Conservation (phyloP, 2,888 invertebrate genomes). For the Lasiommata megera region DNA sequence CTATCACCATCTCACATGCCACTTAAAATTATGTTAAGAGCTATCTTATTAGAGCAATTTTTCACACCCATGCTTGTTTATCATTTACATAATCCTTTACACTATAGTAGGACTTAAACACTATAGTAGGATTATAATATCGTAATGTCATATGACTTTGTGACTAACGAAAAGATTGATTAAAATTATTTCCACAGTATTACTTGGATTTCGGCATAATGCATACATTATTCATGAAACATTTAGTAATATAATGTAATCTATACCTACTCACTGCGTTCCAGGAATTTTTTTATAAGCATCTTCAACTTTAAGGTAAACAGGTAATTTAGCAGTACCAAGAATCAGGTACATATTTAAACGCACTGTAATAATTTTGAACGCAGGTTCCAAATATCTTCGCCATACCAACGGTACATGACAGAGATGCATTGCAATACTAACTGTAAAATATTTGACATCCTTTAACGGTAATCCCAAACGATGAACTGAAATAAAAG, state of each 20-base stretch:
- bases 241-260: neutral
- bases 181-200: too few species aligned
- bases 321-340: slow-evolving; percentile 6
- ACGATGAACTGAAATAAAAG: slow-evolving; percentile 23
- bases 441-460: slow-evolving; percentile 27
- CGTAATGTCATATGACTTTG: too few species aligned
- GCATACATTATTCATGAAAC: too few species aligned
- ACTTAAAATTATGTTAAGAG: too few species aligned
- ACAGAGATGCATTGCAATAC: slow-evolving; percentile 31
- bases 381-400: slow-evolving; percentile 25
- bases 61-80: too few species aligned
- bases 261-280: neutral
- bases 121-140: too few species aligned
- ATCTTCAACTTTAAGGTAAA: slow-evolving; percentile 15
- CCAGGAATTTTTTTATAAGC: slow-evolving; percentile 15
- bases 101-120: too few species aligned
- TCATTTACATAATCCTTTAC: too few species aligned
- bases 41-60: too few species aligned
- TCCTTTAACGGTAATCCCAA: slow-evolving; percentile 32
- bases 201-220: too few species aligned
- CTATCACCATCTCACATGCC: too few species aligned
- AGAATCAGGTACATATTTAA: neutral
- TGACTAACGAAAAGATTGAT: too few species aligned
- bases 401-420: slow-evolving; percentile 34
- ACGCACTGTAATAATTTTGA: slow-evolving; percentile 19